Evolutionary conservation across 2,797 vertebrate genomes (phyloP).

Genomic region (Xiphorhynchus erythropygius): DNA sequence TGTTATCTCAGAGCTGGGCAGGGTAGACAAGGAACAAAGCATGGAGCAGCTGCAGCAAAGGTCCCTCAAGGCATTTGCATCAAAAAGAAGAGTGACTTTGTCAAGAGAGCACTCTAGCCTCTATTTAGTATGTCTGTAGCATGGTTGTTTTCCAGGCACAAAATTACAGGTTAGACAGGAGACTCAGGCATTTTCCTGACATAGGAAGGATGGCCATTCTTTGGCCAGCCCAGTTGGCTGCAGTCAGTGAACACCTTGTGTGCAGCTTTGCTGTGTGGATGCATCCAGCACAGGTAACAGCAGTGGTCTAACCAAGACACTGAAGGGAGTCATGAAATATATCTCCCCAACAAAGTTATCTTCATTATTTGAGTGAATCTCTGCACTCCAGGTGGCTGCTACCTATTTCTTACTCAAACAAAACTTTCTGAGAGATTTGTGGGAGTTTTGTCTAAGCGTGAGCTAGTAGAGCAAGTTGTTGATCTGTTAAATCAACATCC

Average conservation of each 20-base stretch:
- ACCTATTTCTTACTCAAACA: background rate
- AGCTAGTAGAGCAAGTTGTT: background rate
- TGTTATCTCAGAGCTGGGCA: background rate
- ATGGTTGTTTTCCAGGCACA: background rate
- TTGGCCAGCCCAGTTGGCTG: background rate
- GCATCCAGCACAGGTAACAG: background rate
- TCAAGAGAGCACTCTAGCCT: background rate
- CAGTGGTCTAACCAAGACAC: background rate
- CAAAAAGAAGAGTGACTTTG: background rate
- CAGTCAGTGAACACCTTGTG: accelerated
- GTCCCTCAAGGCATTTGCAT: background rate
- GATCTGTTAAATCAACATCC: constrained; percentile 8
- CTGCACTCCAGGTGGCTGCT: accelerated
- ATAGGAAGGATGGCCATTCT: background rate
- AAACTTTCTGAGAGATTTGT: background rate
- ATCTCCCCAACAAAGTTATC: accelerated
- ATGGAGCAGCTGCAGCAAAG: background rate
- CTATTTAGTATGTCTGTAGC: background rate
- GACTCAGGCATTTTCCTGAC: background rate
- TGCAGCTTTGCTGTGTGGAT: background rate
- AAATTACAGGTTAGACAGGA: background rate
- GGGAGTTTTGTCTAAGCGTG: background rate
- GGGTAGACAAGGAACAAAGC: background rate
- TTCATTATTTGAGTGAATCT: background rate
- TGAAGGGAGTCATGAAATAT: accelerated